phyloP scores from a whole-genome alignment of 2,113 vertebrate genomes.

The Carassius carassius region DNA sequence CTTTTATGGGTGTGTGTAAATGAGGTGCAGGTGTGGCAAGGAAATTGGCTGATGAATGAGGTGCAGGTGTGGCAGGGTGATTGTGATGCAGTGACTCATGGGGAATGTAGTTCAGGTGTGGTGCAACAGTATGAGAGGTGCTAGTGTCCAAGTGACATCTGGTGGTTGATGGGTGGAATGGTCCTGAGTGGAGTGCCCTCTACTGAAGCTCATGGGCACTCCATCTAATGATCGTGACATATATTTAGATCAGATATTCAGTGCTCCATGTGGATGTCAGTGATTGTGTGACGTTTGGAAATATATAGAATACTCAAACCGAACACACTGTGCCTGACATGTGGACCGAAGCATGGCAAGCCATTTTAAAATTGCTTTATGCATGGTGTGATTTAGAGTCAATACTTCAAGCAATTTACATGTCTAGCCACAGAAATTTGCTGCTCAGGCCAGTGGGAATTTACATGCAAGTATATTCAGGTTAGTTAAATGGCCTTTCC shows the following conservation, averaged over 20 bases:
- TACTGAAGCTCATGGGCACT: too few relatives aligned
- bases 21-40: too few relatives aligned
- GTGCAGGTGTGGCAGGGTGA: too few relatives aligned
- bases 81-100: too few relatives aligned
- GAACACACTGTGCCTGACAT: background rate
- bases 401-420: background rate
- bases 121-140: too few relatives aligned
- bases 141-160: too few relatives aligned
- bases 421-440: background rate
- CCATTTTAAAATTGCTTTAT: slow-evolving; percentile 10
- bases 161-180: too few relatives aligned
- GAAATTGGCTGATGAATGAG: too few relatives aligned
- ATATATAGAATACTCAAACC: background rate
- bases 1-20: too few relatives aligned
- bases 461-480: background rate
- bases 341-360: background rate
- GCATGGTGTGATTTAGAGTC: background rate
- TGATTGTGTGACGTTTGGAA: slow-evolving; percentile 5
- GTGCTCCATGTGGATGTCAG: background rate
- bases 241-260: slow-evolving; percentile 10
- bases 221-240: too few relatives aligned
- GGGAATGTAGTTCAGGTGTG: too few relatives aligned
- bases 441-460: background rate
- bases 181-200: too few relatives aligned
- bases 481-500: background rate